phyloP scores from a whole-genome alignment of 2,797 vertebrate species.

The Gobionotothen gibberifrons region DNA sequence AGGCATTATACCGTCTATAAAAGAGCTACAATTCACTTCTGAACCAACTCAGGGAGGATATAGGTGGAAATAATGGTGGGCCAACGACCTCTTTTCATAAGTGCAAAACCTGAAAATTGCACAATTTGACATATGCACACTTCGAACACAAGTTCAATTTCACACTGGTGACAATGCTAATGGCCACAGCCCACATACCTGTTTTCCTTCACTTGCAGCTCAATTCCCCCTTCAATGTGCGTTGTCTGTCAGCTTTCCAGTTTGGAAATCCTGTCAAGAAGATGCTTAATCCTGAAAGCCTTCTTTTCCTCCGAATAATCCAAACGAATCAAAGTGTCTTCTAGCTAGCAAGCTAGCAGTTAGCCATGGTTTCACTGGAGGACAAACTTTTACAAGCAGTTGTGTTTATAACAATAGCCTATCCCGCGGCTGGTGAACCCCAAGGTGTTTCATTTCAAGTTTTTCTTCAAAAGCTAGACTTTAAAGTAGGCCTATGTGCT shows the following conservation, averaged over 20 bases:
- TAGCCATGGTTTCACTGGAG: neutral
- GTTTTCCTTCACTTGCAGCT: too few species aligned
- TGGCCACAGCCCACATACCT: neutral
- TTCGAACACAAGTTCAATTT: neutral
- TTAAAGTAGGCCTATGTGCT: accelerated
- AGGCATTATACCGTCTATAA: neutral
- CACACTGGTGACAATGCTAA: neutral
- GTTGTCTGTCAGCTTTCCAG: neutral
- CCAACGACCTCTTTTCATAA: neutral
- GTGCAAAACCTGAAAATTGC: neutral
- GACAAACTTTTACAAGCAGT: neutral
- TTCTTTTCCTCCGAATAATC: neutral
- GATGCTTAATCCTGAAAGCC: neutral
- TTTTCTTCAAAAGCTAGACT: neutral
- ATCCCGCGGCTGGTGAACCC: neutral
- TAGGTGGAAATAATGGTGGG: neutral
- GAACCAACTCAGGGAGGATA: neutral
- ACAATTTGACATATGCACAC: neutral
- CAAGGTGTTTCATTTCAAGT: neutral
- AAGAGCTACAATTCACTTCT: constrained; percentile 1
- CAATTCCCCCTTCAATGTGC: neutral
- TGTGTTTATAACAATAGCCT: neutral
- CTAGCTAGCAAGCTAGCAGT: neutral
- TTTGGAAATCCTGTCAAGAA: neutral
- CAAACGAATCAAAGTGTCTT: neutral